phyloP scores from a whole-genome alignment of 2,797 vertebrate genomes.

The Dermochelys coriacea region DNA sequence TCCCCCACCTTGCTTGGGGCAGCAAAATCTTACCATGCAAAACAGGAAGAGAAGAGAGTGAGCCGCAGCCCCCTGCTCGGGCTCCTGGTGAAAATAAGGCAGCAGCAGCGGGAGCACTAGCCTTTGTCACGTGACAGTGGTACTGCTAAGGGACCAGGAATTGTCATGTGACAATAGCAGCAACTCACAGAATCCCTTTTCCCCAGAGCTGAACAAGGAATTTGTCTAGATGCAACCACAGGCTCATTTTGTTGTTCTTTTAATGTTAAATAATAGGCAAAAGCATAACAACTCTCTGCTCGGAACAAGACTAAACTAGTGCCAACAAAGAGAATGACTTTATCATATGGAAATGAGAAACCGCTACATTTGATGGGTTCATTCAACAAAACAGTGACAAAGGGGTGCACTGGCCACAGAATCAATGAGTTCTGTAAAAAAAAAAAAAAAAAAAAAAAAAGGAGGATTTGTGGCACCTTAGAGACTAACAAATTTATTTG shows the following conservation, averaged over 20 bases:
- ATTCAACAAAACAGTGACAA: background rate
- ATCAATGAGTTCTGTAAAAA: background rate
- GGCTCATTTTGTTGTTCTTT: background rate
- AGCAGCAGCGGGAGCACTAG: background rate
- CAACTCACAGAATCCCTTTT: background rate
- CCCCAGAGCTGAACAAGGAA: background rate
- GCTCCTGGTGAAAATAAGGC: background rate
- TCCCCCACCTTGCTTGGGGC: background rate
- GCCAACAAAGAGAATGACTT: background rate
- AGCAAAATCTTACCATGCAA: background rate
- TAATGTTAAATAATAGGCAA: background rate
- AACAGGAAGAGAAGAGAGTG: background rate
- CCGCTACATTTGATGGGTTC: background rate
- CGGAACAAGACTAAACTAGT: background rate
- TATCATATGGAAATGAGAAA: background rate
- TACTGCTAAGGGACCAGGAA: background rate
- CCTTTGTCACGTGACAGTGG: background rate
- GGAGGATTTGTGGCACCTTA: no score
- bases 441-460: no score
- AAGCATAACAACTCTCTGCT: background rate
- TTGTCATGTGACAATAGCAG: background rate
- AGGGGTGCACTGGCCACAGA: background rate
- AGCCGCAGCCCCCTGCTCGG: no score
- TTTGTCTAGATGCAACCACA: background rate
- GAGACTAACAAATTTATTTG: no score